phyloP scores from a whole-genome alignment of 2,797 vertebrate species.

The Peromyscus attwateri region DNA sequence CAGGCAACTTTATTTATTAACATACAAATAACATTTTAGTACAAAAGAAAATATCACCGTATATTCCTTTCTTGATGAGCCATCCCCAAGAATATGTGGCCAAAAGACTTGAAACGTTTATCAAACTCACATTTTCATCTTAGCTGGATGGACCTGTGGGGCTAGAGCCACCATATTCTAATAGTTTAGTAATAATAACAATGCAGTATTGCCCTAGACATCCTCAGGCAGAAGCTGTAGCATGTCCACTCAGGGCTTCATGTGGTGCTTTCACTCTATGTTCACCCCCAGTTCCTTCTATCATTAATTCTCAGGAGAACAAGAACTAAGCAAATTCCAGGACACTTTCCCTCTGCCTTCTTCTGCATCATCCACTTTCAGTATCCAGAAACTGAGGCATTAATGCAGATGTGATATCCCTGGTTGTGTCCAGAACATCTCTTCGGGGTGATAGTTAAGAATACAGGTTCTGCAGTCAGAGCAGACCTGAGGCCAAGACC shows the following conservation, averaged over 20 bases:
- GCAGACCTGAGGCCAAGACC: not conserved
- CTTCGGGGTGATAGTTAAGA: not conserved
- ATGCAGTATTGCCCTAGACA: not conserved
- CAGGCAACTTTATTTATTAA: too few relatives aligned
- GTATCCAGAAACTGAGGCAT: not conserved
- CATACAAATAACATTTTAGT: too few relatives aligned
- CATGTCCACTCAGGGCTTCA: conserved; percentile 60
- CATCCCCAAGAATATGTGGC: conserved; percentile 87
- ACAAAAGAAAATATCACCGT: too few relatives aligned
- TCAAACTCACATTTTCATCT: conserved; percentile 88
- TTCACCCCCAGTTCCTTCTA: not conserved
- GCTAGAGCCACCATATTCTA: conserved; percentile 60
- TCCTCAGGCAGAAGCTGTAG: not conserved
- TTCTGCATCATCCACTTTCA: not conserved
- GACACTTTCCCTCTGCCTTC: not conserved
- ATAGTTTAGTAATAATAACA: not conserved
- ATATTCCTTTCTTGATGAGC: conserved; percentile 88
- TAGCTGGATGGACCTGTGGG: conserved; percentile 84
- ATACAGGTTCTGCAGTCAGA: not conserved
- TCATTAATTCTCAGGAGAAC: not conserved
- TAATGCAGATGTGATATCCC: not conserved
- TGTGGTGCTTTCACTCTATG: rapidly evolving
- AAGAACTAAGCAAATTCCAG: not conserved
- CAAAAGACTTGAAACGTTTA: conserved; percentile 88
- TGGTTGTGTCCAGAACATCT: not conserved